Evolutionary conservation across 2,113 vertebrate species (phyloP), one percentile per base, ranked within the genome.

Genomic region (Ceuthmochares aereus): DNA sequence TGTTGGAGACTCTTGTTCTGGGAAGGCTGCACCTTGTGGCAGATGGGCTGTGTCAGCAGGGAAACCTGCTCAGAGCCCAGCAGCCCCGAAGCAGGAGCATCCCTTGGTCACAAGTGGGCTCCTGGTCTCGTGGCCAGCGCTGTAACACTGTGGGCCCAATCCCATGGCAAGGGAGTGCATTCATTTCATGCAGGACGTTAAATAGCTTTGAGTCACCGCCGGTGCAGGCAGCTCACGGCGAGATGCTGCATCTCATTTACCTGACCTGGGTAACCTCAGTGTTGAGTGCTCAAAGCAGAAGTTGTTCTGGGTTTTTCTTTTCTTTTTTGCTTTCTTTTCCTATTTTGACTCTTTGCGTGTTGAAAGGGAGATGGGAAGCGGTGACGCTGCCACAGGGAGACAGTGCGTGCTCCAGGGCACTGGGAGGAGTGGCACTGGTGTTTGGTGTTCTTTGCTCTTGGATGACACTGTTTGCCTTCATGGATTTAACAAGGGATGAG

Each of bases 181-280:
- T 47, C 17, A 47, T 19, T 47, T 20, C 45, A 47, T 47, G 45
- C 45, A 47, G 45, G 45, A 17, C 45, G 18, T 47, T 47, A 20
- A 47, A 47, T 9, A 19, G 17, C 45, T 47, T 47, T 47, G 45
- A 47, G 45, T 47, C 17, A 47, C 45, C 6, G 18, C 45, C 45
- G 19, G 45, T 18, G 45, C 45, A 45, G 43, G 43, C 45, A 47
- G 45, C 45, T 5, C 45, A 47, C 9, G 45, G 49, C 2, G 8
- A 59, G 36, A 16, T 12, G 51, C 80, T 40, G 20, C 36, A 17
- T 43, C 56, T 36, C n/a, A 1, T 12, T 22, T n/a, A 10, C 40
- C 42, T 0, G 0, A 4, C n/a, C 63, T 32, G 18, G 23, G 43
- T 18, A 3, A 22, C 23, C 72, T 47, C 62, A 15, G 0, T 20